Percentiles rank a stretch among this genome's conserved stretches.
phyloP scores from a whole-genome alignment of 2,888 invertebrate species.

The Mythimna vitellina region DNA sequence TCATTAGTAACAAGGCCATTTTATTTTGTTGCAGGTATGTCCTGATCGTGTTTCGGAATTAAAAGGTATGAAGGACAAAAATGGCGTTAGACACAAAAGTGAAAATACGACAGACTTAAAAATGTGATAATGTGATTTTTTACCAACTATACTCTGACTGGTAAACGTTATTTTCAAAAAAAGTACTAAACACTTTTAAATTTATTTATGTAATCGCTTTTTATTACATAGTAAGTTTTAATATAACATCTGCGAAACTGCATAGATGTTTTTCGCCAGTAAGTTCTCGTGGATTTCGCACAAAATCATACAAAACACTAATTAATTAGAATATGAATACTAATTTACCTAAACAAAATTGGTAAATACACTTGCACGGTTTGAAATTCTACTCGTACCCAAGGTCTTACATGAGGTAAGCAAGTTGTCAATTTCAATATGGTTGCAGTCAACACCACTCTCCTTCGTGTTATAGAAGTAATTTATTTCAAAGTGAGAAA shows the following conservation, averaged over 20 bases:
- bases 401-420: slow-evolving; percentile 1
- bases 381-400: slow-evolving; percentile 1
- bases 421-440: slow-evolving; percentile 44
- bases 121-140: too few relatives aligned
- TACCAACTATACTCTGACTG: not conserved
- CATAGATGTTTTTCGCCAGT: too few relatives aligned
- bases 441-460: not conserved
- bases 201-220: too few relatives aligned
- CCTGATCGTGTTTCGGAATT: slow-evolving; percentile 2
- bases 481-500: slow-evolving; percentile 43
- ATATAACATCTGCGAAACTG: too few relatives aligned
- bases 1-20: not conserved
- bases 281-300: too few relatives aligned
- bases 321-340: too few relatives aligned
- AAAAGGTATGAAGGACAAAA: slow-evolving; percentile 27
- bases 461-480: slow-evolving; percentile 29
- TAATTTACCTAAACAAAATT: slow-evolving; percentile 5
- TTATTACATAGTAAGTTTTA: too few relatives aligned
- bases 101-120: not conserved
- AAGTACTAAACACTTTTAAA: too few relatives aligned
- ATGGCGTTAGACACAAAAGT: not conserved
- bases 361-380: not conserved
- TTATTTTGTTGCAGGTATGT: slow-evolving; percentile 49
- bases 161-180: not conserved
- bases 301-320: too few relatives aligned